These are phyloP conservation scores for Bos indicus DNA, from an alignment of 2,113 vertebrate species.

Conservation along the genomic window DNA sequence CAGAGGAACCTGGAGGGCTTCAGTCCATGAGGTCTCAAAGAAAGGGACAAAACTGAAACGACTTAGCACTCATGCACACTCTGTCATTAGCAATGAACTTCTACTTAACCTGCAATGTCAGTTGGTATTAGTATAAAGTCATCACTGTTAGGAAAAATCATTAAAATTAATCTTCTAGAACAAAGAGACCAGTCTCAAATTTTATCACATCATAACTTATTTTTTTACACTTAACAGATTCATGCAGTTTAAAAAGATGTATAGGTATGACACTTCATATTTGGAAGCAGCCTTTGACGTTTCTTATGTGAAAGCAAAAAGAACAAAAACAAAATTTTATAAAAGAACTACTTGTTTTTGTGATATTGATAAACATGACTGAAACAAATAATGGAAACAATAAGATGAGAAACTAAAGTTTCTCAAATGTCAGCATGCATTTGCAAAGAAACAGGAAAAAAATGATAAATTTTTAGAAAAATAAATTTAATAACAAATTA, in stretches of 20 bases:
- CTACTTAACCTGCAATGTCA: not conserved
- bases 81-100: not conserved
- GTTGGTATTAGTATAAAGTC: not conserved
- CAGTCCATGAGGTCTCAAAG: not conserved
- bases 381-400: not conserved
- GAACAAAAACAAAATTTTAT: not conserved
- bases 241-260: not conserved
- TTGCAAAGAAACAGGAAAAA: not conserved
- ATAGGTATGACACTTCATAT: not conserved
- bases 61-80: not conserved
- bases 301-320: not conserved
- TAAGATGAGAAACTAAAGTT: not conserved
- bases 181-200: not conserved
- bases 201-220: not conserved
- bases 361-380: not conserved
- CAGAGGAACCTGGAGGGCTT: not conserved
- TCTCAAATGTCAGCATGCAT: not conserved
- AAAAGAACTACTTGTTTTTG: not conserved
- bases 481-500: not conserved
- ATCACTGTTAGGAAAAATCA: not conserved
- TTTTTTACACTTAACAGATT: not conserved
- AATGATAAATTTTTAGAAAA: not conserved
- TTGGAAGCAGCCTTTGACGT: not conserved
- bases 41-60: not conserved
- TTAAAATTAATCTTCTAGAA: not conserved